Evolutionary conservation across 2,797 vertebrate species (phyloP), one percentile per base, ranked within the genome.

Genomic region (Manis pentadactyla): DNA sequence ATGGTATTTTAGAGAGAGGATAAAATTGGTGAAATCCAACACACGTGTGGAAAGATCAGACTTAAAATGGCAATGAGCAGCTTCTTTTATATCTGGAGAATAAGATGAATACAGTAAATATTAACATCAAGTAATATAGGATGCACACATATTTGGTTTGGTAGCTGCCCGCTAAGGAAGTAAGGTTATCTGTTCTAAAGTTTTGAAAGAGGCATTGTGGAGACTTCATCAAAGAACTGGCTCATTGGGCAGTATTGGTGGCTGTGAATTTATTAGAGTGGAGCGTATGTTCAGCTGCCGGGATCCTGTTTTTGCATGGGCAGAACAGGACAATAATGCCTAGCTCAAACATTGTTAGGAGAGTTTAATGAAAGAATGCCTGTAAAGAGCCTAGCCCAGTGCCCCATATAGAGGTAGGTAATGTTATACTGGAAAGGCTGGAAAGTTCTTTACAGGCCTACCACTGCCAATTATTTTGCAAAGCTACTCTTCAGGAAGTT

Each of bases 381-480:
- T 49, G 2, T 37, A 61, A 93, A 81, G 18, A 94, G 82, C 2
- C 15, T 27, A 78, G n/a, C 37, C 63, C 14, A 81, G 10, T 10
- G 14, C 51, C 68, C 55, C 49, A 87, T 57, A 86, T 81, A 61
- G 85, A 93, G 9, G 46, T 37, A 75, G 46, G 87, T 75, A 51
- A n/a, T 34, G 37, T 88, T 88, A 93, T 21, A 71, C 68, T 29
- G 11, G 46, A 46, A 71, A 87, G 42, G 31, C 31, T 55, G 2
- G 63, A 15, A 57, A 71, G 14, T 68, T 71, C 9, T 75, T 74
- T 15, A 61, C 27, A 37, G 1, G 21, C 84, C 79, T 68, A 82
- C 49, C 46, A 13, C 23, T 88, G 79, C 57, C n/a, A 18, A 81
- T 88, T 75, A 71, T 81, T 85, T 77, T 42, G 87, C 61, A 96